These are phyloP conservation scores for Tetraneura akinire DNA, from an alignment of 1,140 invertebrate species.

Conservation along the genomic window DNA sequence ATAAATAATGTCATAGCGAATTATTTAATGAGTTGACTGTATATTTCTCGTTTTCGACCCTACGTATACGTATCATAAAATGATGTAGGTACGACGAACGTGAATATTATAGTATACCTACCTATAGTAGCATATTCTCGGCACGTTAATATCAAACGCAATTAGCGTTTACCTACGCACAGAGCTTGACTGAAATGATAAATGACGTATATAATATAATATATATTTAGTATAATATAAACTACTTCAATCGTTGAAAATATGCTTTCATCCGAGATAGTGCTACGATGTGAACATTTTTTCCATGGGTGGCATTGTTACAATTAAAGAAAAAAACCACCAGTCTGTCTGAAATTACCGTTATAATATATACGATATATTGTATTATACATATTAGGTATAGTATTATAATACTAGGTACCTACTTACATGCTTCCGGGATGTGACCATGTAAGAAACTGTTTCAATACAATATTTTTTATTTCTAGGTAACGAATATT, in stretches of 20 bases:
- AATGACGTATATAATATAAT: no score
- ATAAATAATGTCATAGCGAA: no score
- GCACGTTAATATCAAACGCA: not conserved
- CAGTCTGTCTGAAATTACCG: constrained; percentile 18
- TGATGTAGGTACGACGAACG: no score
- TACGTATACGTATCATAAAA: no score
- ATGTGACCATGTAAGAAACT: constrained; percentile 16
- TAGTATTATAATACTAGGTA: no score
- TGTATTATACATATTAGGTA: not conserved
- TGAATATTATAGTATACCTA: no score
- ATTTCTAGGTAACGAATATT: not conserved
- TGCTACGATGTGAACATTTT: constrained; percentile 12
- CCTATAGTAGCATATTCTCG: no score
- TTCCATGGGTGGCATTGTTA: not conserved
- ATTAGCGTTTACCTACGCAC: not conserved
- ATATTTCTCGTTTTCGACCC: no score
- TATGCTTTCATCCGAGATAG: not conserved
- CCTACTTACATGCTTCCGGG: no score
- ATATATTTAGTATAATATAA: no score
- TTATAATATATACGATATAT: not conserved
- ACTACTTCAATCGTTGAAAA: no score
- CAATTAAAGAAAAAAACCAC: constrained; percentile 14
- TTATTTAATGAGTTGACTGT: no score
- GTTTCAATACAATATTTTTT: constrained; percentile 10
- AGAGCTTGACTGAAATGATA: not conserved